Base-by-base conservation (phyloP, 1,140 invertebrate genomes). In the Conus ventricosus region DNA sequence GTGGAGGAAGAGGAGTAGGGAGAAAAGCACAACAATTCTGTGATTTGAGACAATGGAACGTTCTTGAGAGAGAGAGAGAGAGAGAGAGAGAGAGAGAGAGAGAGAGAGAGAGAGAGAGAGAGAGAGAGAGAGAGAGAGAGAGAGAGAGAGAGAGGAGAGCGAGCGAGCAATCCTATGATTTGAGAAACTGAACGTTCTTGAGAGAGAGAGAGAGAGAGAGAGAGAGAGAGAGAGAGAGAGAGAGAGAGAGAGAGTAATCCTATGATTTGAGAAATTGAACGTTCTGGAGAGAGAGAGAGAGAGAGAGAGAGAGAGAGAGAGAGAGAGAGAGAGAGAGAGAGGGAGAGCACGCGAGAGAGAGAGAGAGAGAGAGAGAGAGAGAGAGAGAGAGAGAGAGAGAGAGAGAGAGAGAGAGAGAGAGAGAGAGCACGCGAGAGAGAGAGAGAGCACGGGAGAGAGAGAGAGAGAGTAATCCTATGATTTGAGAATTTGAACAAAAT, bases 61-160 rank as follows among this genome's bases (percentile, higher is more conserved):
- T 39, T n/a, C 55, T 5, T 6, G 63, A 60, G 53, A 85, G 84
- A 60, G 53, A 60, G 84, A 60, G 17, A 85, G 84, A 85, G n/a
- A 85, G 84, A 85, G n/a, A 85, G 84, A 85, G 60, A 85, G 57
- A 85, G n/a, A n/a, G 57, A 85, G n/a, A n/a, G 17, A 85, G 15
- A 85, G n/a, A n/a, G n/a, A n/a, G n/a, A n/a, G n/a, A n/a, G n/a
- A n/a, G n/a, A n/a, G n/a, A n/a, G n/a, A n/a, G n/a, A n/a, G n/a
- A n/a, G n/a, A n/a, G n/a, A n/a, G n/a, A n/a, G 63, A 60, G 53
- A 85, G 84, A 60, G 53, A 60, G 84, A 60, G 17, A 85, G 84
- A 85, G n/a, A 85, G 84, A 85, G n/a, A 85, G 84, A 85, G 60
- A 85, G 57, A 85, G n/a, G 57, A 85, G 39, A 39, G 39, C 0